Conservation (phyloP, 2,113 vertebrate species). For the Fukomys damarensis region DNA sequence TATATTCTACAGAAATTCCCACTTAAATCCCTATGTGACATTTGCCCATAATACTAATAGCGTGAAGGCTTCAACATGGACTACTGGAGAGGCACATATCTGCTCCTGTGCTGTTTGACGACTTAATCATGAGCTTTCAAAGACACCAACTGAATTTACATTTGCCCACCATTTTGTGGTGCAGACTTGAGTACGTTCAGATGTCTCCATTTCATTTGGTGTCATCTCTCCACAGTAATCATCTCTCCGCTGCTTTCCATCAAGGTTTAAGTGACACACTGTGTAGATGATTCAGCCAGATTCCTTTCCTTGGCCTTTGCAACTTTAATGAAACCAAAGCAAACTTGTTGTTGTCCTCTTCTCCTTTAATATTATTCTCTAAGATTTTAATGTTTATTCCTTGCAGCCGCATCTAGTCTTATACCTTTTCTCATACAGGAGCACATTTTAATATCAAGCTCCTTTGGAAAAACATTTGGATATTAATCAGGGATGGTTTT, state of each 20-base stretch:
- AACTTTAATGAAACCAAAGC: background rate
- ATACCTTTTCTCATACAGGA: background rate
- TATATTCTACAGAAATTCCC: conserved; percentile 66
- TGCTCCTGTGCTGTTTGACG: conserved; percentile 65
- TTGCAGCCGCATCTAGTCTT: background rate
- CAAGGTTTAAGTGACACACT: background rate
- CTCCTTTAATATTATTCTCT: background rate
- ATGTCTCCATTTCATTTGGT: conserved; percentile 65
- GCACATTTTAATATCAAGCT: background rate
- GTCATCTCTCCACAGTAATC: conserved; percentile 39
- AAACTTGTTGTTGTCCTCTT: background rate
- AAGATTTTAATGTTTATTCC: background rate
- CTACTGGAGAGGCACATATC: background rate
- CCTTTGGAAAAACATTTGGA: background rate
- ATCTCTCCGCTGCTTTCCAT: conserved; percentile 67
- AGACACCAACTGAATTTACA: conserved; percentile 35
- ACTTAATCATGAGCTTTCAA: conserved; percentile 64
- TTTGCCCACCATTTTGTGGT: conserved; percentile 10
- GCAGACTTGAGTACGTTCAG: conserved; percentile 63
- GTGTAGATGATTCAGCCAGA: background rate
- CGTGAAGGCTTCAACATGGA: conserved; percentile 66
- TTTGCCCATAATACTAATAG: conserved; percentile 63
- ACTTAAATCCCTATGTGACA: conserved; percentile 71
- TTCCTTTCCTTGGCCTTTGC: background rate
- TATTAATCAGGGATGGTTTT: background rate